phyloP scores from a whole-genome alignment of 2,888 invertebrate genomes.

The Metallyticus violacea region DNA sequence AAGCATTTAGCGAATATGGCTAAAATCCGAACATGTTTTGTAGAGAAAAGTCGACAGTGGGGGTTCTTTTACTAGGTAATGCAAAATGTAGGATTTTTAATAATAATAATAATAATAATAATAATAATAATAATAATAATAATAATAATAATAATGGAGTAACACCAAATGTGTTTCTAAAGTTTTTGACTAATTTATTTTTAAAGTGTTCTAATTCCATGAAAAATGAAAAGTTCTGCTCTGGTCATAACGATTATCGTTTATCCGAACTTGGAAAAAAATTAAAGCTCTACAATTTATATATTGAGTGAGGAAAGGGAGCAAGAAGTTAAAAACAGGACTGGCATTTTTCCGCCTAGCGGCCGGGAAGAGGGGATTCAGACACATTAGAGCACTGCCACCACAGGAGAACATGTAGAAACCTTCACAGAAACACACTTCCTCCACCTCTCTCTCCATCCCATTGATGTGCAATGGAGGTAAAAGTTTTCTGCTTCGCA shows the following conservation, averaged over 20 bases:
- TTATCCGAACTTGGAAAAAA: neutral
- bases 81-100: too few relatives aligned
- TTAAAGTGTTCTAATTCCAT: too few relatives aligned
- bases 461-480: constrained; percentile 16
- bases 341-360: neutral
- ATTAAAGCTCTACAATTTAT: neutral
- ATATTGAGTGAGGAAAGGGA: neutral
- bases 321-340: neutral
- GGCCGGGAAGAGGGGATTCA: neutral
- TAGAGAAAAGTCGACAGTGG: too few relatives aligned
- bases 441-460: neutral
- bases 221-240: too few relatives aligned
- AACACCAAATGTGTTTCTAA: too few relatives aligned
- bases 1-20: too few relatives aligned
- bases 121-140: too few relatives aligned
- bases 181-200: too few relatives aligned
- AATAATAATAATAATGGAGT: too few relatives aligned
- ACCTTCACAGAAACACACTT: constrained; percentile 1
- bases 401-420: neutral
- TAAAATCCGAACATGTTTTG: too few relatives aligned
- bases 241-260: neutral
- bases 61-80: too few relatives aligned
- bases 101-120: too few relatives aligned
- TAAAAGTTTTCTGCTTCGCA: neutral
- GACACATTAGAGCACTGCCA: neutral